Evolutionary conservation across 2,888 invertebrate genomes (phyloP).

Genomic region (Amphimallon solstitiale): DNA sequence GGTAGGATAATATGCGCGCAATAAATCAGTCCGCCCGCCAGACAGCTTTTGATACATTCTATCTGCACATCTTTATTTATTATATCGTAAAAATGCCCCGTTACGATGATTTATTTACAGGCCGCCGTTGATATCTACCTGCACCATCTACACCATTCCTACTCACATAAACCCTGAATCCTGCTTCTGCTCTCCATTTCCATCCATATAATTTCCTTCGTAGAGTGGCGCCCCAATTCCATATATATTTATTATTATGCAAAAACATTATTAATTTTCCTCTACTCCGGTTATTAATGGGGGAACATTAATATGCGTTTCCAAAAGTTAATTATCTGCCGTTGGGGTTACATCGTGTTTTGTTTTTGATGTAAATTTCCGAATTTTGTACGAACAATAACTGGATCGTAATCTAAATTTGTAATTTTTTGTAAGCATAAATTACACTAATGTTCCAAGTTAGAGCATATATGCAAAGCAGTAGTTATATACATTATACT

Average conservation of each 20-base stretch:
- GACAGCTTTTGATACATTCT: conserved; percentile 36
- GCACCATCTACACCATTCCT: conserved; percentile 27
- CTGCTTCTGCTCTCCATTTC: conserved; percentile 4
- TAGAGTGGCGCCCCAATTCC: conserved; percentile 27
- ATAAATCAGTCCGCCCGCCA: conserved; percentile 33
- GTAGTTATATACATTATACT: too few relatives aligned
- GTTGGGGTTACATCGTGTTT: neutral
- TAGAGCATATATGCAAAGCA: too few relatives aligned
- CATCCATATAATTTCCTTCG: conserved; percentile 29
- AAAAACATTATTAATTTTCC: conserved; percentile 33
- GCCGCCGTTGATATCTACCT: conserved; percentile 22
- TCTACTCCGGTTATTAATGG: conserved; percentile 27
- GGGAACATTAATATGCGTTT: conserved; percentile 23
- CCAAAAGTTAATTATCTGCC: conserved; percentile 27
- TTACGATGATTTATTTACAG: conserved; percentile 33
- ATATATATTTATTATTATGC: conserved; percentile 32
- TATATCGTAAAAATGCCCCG: conserved; percentile 36
- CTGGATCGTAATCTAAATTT: neutral
- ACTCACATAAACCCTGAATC: conserved; percentile 24
- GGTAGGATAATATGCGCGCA: conserved; percentile 33
- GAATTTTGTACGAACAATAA: neutral
- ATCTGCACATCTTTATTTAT: conserved; percentile 40
- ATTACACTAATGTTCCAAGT: neutral
- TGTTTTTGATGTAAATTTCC: conserved; percentile 9
- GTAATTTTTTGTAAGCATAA: neutral